Evolutionary conservation across 2,888 invertebrate species (phyloP).

Genomic region (Hypsopygia costalis): DNA sequence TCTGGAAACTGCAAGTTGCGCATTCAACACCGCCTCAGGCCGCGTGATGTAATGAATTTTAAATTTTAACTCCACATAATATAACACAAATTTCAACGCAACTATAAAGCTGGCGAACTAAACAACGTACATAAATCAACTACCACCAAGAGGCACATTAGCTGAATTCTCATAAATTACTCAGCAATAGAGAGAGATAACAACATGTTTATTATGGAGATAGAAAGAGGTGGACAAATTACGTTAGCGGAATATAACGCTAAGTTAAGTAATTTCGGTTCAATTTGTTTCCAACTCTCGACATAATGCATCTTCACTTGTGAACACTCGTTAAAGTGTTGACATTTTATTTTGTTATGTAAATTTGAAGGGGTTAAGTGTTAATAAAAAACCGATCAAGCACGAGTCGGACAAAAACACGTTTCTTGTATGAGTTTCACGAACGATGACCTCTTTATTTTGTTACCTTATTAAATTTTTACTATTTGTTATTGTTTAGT

Average conservation of each 20-base stretch:
- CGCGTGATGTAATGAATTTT: conserved; percentile 23
- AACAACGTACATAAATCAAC: conserved; percentile 40
- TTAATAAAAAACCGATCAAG: too few species aligned
- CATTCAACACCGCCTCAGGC: background rate
- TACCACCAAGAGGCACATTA: conserved; percentile 34
- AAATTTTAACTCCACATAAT: conserved; percentile 8
- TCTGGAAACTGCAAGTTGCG: too few species aligned
- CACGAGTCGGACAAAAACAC: too few species aligned
- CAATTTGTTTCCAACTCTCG: too few species aligned
- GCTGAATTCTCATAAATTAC: conserved; percentile 29
- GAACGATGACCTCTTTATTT: too few species aligned
- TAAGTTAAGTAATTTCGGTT: conserved; percentile 5
- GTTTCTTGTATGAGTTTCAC: too few species aligned
- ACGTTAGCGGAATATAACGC: background rate
- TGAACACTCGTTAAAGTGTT: too few species aligned
- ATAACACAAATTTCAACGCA: conserved; percentile 25
- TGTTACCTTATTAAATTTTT: too few species aligned
- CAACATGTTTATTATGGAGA: conserved; percentile 9
- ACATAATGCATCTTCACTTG: too few species aligned
- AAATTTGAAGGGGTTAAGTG: too few species aligned
- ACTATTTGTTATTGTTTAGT: too few species aligned
- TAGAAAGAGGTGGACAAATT: conserved; percentile 11
- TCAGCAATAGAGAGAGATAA: conserved; percentile 18
- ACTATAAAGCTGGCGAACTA: conserved; percentile 22
- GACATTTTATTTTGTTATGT: too few species aligned